Evolutionary conservation across 2,113 vertebrate genomes (phyloP).

Genomic region (Accipiter cooperii): DNA sequence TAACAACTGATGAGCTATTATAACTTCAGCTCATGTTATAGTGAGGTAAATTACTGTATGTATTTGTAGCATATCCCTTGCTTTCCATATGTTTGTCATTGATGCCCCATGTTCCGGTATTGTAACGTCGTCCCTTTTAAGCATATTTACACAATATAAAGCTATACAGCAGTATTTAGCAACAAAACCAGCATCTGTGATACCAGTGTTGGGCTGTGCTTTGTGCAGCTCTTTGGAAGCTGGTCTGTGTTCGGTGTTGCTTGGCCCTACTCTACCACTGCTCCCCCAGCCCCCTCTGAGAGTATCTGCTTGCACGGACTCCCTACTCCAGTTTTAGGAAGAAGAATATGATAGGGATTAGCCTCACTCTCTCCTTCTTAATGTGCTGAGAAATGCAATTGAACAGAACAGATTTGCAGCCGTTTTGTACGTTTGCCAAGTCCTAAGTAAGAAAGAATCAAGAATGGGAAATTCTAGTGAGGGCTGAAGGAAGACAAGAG

Average conservation of each 20-base stretch:
- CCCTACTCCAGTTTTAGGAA: background rate
- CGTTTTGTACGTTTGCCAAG: background rate
- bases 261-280: background rate
- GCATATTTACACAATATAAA: background rate
- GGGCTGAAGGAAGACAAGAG: background rate
- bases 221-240: background rate
- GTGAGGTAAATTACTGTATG: background rate
- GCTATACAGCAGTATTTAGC: background rate
- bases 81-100: background rate
- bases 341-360: background rate
- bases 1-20: background rate
- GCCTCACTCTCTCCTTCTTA: background rate
- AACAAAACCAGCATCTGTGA: background rate
- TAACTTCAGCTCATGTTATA: background rate
- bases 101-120: fast-evolving
- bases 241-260: background rate
- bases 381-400: background rate
- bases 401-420: background rate
- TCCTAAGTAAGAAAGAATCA: background rate
- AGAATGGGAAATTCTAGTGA: background rate
- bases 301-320: background rate
- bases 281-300: background rate
- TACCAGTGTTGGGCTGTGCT: background rate
- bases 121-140: background rate
- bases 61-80: background rate